These are phyloP conservation scores for Ecliptopera silaceata DNA, from an alignment of 2,888 invertebrate species.

Conservation along the genomic window DNA sequence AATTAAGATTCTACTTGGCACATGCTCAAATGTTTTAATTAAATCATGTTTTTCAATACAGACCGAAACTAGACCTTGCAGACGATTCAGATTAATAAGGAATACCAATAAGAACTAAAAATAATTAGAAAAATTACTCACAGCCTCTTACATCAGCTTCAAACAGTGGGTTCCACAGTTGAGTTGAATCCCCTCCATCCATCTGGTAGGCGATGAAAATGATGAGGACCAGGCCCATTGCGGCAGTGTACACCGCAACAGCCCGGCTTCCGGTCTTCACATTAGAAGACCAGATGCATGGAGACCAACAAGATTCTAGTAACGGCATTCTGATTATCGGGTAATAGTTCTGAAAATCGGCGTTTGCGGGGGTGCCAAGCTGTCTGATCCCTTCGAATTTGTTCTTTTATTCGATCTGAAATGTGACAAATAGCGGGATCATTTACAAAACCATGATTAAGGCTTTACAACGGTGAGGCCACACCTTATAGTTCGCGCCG, in stretches of 20 bases:
- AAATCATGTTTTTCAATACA: too few relatives aligned
- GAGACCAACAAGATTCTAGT: conserved; percentile 93
- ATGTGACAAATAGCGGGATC: neutral
- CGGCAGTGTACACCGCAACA: conserved; percentile 90
- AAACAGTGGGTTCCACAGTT: conserved; percentile 94
- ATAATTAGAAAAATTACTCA: conserved; percentile 75
- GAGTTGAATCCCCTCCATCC: conserved; percentile 94
- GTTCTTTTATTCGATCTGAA: conserved; percentile 14
- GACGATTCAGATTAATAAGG: neutral
- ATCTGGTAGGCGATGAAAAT: conserved; percentile 90
- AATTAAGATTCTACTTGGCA: too few relatives aligned
- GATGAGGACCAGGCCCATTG: conserved; percentile 88
- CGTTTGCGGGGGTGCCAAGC: neutral
- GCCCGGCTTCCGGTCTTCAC: conserved; percentile 90
- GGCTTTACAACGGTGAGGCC: conserved; percentile 15
- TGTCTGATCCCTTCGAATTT: neutral
- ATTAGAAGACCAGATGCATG: conserved; percentile 92
- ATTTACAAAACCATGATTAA: neutral
- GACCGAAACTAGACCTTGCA: too few relatives aligned
- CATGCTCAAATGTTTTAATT: too few relatives aligned
- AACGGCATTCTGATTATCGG: conserved; percentile 78
- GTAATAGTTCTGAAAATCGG: neutral
- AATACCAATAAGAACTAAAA: neutral
- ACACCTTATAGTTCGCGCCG: conserved; percentile 30
- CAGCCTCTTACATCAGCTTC: conserved; percentile 91